Base-by-base conservation (phyloP, 2,888 invertebrate genomes). In the Meteorus colon region DNA sequence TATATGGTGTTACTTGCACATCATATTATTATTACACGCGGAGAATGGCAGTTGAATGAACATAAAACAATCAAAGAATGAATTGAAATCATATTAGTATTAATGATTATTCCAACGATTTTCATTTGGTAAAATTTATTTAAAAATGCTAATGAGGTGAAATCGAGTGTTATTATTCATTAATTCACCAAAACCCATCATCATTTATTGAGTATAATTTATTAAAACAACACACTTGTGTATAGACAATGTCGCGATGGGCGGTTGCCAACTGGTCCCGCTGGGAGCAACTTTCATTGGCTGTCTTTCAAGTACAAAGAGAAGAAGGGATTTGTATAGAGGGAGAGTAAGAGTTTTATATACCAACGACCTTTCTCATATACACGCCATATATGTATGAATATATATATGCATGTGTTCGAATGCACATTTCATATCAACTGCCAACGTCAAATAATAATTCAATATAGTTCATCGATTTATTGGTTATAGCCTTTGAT, bases 201-300 rank as follows among this genome's bases (percentile, higher is more conserved):
- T 76, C 59, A 59, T 37, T 75, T 71, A 66, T 76, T 62, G 70
- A 59, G 34, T 68, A 29, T 55, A 55, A 19, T 24, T 4, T 55
- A 65, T 45, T 74, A 48, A 73, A 72, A 77, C 62, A 68, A 74
- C 69, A 59, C 55, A 71, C 37, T 27, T 41, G 19, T 45, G n/a
- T 24, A 8, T 81, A 83, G 81, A 88, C 87, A 88, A 89, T 88
- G 84, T 87, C 88, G 78, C 88, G 84, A 88, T 87, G 85, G 88
- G 89, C 85, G 88, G 87, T 85, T 87, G 85, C 88, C 87, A 88
- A 88, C 87, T 87, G 88, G 85, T 89, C 88, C 87, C 84, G 84
- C 84, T 82, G 85, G 77, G 84, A 82, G 82, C 69, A 78, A 74
- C 74, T 73, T 73, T 75, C 34, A 71, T 83, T 82, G 82, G 78